A percentile compares a stretch with the other conserved stretches of the same genome.
Evolutionary conservation across 2,113 vertebrate genomes (phyloP).

Genomic region (Saguinus midas): DNA sequence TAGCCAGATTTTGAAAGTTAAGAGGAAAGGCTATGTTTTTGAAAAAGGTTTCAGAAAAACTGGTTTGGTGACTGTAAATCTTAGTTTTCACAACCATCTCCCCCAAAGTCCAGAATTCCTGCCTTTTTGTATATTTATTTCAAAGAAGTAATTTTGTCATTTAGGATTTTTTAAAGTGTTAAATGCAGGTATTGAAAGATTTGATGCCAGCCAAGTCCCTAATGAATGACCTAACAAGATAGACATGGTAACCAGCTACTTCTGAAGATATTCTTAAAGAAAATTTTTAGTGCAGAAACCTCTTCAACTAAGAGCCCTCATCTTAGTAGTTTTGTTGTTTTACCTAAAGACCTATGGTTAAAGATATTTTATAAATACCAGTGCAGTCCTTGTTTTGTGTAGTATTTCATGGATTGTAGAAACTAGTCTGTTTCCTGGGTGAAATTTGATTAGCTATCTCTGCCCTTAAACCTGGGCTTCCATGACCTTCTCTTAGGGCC

Average conservation of each 20-base stretch:
- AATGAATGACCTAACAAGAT: neutral
- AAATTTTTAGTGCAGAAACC: neutral
- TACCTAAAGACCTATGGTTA: neutral
- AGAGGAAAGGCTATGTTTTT: slow-evolving; percentile 49
- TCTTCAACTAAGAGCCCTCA: neutral
- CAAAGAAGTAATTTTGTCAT: slow-evolving; percentile 9
- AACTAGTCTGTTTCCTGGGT: neutral
- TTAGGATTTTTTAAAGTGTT: neutral
- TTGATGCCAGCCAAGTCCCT: neutral
- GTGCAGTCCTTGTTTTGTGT: neutral
- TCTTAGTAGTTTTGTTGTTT: neutral
- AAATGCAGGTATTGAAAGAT: neutral
- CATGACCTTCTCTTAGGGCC: neutral
- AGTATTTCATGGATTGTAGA: slow-evolving; percentile 6
- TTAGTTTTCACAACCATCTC: neutral
- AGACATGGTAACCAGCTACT: neutral
- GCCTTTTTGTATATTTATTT: neutral
- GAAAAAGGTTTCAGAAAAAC: slow-evolving; percentile 55
- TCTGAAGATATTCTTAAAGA: neutral
- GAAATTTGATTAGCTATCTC: neutral
- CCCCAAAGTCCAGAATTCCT: neutral
- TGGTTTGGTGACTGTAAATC: slow-evolving; percentile 17
- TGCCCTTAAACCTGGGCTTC: neutral
- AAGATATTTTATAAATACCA: neutral
- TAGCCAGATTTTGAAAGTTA: slow-evolving; percentile 31